Evolutionary conservation across 2,113 vertebrate genomes (phyloP).

Genomic region (Bagarius yarrelli): DNA sequence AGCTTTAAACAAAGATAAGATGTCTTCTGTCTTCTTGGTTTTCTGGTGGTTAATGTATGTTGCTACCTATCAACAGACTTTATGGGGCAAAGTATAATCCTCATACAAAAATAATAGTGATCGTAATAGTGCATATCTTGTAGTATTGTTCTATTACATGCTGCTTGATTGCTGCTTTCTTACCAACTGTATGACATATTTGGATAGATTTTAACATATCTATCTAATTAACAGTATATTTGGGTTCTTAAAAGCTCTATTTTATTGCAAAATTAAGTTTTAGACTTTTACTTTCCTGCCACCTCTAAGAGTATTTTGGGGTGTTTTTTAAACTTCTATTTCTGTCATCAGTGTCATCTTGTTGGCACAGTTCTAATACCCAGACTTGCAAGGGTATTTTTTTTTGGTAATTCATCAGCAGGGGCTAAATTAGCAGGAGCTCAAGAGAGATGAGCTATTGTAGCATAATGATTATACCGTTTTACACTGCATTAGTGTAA

Average conservation of each 20-base stretch:
- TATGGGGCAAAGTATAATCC: slow-evolving; percentile 6
- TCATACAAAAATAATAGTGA: slow-evolving; percentile 7
- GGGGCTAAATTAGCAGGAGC: not conserved
- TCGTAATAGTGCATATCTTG: too few species aligned
- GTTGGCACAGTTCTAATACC: not conserved
- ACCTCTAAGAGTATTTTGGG: not conserved
- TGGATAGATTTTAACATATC: too few species aligned
- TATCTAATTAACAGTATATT: too few species aligned
- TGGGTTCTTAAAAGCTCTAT: not conserved
- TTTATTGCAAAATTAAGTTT: not conserved
- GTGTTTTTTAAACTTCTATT: slow-evolving; percentile 3
- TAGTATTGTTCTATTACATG: too few species aligned
- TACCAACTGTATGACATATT: too few species aligned
- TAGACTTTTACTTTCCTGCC: not conserved
- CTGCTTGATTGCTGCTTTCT: too few species aligned
- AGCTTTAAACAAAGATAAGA: too few species aligned
- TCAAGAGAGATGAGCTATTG: not conserved
- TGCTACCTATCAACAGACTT: not conserved
- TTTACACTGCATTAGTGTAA: not conserved
- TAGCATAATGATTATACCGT: not conserved
- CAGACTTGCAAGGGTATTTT: not conserved
- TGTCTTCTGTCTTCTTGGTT: too few species aligned
- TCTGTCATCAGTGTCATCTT: slow-evolving; percentile 16
- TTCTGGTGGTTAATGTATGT: not conserved
- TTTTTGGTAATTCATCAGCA: not conserved